A percentile compares a stretch with the other conserved stretches of the same genome.
These are phyloP conservation scores for Myotis lucifugus DNA, from an alignment of 2,113 vertebrate genomes.

Conservation along the genomic window DNA sequence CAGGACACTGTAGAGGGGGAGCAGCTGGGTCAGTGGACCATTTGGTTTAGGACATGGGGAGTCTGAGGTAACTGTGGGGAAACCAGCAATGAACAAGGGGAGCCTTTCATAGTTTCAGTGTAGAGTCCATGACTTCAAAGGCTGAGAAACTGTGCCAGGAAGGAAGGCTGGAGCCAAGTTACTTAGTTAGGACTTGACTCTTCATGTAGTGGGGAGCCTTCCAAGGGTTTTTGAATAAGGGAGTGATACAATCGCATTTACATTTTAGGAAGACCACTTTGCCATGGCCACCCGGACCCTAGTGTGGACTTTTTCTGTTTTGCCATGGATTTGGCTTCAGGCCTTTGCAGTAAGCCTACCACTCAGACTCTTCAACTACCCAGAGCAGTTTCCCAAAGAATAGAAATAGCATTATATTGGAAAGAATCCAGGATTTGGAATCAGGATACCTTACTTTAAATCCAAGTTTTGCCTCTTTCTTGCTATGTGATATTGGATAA, in stretches of 20 bases:
- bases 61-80: not conserved
- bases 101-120: not conserved
- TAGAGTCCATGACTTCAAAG: not conserved
- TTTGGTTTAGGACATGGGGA: not conserved
- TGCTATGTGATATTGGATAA: not conserved
- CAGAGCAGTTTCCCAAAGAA: not conserved
- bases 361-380: not conserved
- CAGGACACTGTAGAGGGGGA: no score
- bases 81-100: not conserved
- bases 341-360: not conserved
- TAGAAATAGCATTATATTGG: not conserved
- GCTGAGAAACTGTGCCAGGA: not conserved
- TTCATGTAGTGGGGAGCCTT: not conserved
- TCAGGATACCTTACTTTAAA: not conserved
- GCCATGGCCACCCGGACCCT: not conserved
- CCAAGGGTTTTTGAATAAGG: not conserved
- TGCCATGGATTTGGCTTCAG: not conserved
- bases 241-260: not conserved
- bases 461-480: not conserved
- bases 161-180: not conserved
- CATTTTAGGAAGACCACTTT: not conserved
- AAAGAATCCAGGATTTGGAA: slow-evolving; percentile 6
- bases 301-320: not conserved
- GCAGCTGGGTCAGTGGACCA: not conserved
- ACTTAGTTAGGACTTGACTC: not conserved